Evolutionary conservation across 1,140 invertebrate genomes (phyloP).

Genomic region (Pseudomyrmex concolor): DNA sequence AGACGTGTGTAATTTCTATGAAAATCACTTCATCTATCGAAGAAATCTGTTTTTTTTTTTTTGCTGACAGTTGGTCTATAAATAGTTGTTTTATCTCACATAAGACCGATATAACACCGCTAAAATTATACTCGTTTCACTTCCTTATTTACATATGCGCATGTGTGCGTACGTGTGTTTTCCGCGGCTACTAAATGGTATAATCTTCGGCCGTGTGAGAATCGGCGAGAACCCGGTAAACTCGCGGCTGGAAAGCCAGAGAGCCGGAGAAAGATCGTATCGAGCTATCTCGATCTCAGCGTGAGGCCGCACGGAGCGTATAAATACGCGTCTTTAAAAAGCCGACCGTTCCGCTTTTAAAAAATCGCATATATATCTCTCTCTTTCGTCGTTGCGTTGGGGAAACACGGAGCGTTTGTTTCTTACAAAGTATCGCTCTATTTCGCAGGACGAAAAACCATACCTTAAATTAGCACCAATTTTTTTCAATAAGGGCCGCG

Average conservation of each 20-base stretch:
- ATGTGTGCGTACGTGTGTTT: not conserved
- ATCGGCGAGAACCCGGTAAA: not conserved
- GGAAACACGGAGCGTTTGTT: conserved; percentile 14
- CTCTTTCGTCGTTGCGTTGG: not conserved
- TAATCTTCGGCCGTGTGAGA: not conserved
- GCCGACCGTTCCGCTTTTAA: conserved; percentile 43
- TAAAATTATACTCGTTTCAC: not conserved
- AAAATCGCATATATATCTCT: conserved; percentile 22
- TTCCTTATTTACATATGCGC: not conserved
- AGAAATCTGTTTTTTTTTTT: no score
- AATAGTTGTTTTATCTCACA: no score
- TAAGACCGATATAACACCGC: not conserved
- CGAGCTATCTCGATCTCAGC: conserved; percentile 56
- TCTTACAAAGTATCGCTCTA: conserved; percentile 17
- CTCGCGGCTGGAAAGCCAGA: conserved; percentile 15
- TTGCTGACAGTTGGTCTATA: no score
- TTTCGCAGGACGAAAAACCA: not conserved
- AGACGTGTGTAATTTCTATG: no score
- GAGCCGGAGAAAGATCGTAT: conserved; percentile 16
- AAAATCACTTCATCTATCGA: no score
- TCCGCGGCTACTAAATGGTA: not conserved
- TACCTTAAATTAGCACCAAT: not conserved
- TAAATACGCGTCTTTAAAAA: conserved; percentile 60
- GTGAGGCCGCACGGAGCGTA: conserved; percentile 56
- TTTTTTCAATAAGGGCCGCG: no score